Conservation (phyloP, 2,113 vertebrate genomes). For the Tetrax tetrax region DNA sequence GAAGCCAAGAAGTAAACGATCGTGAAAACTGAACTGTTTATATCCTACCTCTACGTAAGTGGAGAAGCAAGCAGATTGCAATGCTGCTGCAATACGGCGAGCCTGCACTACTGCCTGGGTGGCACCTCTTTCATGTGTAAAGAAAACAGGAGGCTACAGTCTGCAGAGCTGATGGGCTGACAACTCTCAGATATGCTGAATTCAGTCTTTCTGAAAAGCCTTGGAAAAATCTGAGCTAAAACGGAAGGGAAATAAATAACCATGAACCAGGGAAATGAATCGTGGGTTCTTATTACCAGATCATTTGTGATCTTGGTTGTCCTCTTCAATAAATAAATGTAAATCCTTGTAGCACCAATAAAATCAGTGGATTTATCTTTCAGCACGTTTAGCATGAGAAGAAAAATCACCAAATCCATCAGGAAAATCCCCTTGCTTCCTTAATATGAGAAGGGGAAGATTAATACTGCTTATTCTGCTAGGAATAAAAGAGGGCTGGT, state of each 20-base stretch:
- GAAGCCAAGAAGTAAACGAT: conserved; percentile 50
- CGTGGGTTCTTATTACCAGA: neutral
- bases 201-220: conserved; percentile 1
- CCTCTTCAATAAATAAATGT: neutral
- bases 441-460: neutral
- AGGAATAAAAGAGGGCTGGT: neutral
- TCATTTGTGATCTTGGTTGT: neutral
- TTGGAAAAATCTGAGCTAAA: neutral
- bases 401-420: neutral
- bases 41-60: conserved; percentile 11
- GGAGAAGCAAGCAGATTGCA: conserved; percentile 47
- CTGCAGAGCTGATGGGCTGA: neutral
- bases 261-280: neutral
- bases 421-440: neutral
- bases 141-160: conserved; percentile 20
- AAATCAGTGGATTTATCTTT: neutral
- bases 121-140: neutral
- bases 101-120: conserved; percentile 7
- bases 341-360: neutral
- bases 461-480: neutral
- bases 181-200: conserved; percentile 31
- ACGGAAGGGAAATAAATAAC: neutral
- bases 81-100: neutral
- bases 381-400: neutral
- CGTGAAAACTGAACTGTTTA: conserved; percentile 13